Percentiles rank a stretch among this genome's conserved stretches.
These are phyloP conservation scores for Calosoma granatense DNA, from an alignment of 1,140 invertebrate species.

Conservation along the genomic window DNA sequence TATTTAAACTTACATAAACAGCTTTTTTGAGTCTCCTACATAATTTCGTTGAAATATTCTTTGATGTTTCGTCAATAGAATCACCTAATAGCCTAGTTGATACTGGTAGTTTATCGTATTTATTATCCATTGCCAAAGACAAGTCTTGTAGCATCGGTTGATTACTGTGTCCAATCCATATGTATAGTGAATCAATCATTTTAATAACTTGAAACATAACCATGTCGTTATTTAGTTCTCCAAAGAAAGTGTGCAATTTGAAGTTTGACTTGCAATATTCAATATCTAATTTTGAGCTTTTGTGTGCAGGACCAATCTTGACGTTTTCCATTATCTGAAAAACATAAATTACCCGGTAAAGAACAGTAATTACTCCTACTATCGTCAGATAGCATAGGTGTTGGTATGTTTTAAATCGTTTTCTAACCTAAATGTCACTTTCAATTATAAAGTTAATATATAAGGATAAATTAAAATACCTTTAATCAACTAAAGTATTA, in stretches of 20 bases:
- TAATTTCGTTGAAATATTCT: background rate
- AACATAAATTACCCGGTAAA: too few relatives aligned
- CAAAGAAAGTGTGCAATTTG: background rate
- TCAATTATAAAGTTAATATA: too few relatives aligned
- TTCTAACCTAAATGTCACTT: too few relatives aligned
- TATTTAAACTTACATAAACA: background rate
- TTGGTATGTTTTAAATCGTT: too few relatives aligned
- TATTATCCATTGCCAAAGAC: background rate
- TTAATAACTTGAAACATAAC: background rate
- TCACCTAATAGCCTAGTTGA: background rate
- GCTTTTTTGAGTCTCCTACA: background rate
- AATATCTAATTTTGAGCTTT: background rate
- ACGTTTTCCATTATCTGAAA: too few relatives aligned
- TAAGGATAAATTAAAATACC: too few relatives aligned
- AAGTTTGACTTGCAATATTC: background rate
- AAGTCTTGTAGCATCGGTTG: background rate
- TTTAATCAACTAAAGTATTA: too few relatives aligned
- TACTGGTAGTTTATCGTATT: background rate
- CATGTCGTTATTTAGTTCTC: background rate
- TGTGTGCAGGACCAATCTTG: background rate
- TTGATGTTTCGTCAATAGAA: background rate
- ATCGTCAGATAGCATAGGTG: too few relatives aligned
- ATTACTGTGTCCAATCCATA: background rate
- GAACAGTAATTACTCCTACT: too few relatives aligned
- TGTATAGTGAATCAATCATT: background rate